Evolutionary conservation across 2,113 vertebrate genomes (phyloP), one percentile per base, ranked within the genome.

Genomic region (Rallus limicola): DNA sequence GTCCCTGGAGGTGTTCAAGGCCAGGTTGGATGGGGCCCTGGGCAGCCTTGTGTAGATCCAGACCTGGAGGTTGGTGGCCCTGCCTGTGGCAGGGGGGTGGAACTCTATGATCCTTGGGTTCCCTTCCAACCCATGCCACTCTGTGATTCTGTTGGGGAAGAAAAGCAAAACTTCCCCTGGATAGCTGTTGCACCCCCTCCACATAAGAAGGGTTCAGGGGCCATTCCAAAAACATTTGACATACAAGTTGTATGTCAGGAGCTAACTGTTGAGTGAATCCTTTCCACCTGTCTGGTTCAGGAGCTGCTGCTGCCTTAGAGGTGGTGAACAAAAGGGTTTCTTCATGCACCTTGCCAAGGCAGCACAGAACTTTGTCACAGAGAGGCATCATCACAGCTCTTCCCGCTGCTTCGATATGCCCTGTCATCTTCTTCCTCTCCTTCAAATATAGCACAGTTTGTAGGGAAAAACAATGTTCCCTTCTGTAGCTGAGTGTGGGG

Each of bases 121-220:
- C 42, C 42, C 42, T 44, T 44, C 44, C 44, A 46, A 46, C 44
- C 17, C 44, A 46, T 17, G 18, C 44, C 42, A 44, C 7, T 44
- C 42, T 46, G 9, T 46, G 44, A 46, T 46, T 46, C 44, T 46
- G 31, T 58, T 40, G 46, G 19, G 33, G 33, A 65, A 38, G 26
- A 48, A 48, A 48, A 65, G 16, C 34, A 26, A 62, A 65, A 28
- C 33, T 82, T 72, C 14, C 6, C 18, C 21, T 60, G 16, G 26
- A 14, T 36, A 64, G 44, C 21, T 0, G 0, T n/a, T 4, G 2
- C 19, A 36, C 42, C 11, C 13, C 11, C 9, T 65, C 31, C 9
- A 9, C 23, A 7, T n/a, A 60, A 67, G 10, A 60, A 40, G 19
- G 7, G 24, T 59, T 46, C 2, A 3, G 88, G 33, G 5, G 17